Conservation (phyloP, 2,888 invertebrate species). For the Pheosia tremula region DNA sequence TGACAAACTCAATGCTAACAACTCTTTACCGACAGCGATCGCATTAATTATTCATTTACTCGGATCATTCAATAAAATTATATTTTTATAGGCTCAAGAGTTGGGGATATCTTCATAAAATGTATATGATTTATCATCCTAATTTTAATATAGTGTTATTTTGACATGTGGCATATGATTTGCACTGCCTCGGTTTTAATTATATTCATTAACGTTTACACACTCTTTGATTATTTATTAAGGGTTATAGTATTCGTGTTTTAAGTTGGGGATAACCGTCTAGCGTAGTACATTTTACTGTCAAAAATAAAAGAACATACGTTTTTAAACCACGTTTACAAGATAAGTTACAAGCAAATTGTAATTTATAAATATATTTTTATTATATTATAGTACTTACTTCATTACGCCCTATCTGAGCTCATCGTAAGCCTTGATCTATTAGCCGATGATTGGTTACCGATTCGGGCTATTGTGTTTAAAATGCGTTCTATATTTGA, state of each 20-base stretch:
- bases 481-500: slow-evolving; percentile 48
- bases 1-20: slow-evolving; percentile 26
- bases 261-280: too few relatives aligned
- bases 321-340: too few relatives aligned
- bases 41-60: slow-evolving; percentile 32
- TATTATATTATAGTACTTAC: too few relatives aligned
- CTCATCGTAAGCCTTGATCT: slow-evolving; percentile 39
- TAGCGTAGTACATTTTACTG: too few relatives aligned
- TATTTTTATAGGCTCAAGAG: slow-evolving; percentile 19
- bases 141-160: not conserved
- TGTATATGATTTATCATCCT: slow-evolving; percentile 10
- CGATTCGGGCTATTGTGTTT: slow-evolving; percentile 43
- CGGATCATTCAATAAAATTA: slow-evolving; percentile 21
- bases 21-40: slow-evolving; percentile 21
- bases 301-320: too few relatives aligned
- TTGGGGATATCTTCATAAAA: slow-evolving; percentile 7
- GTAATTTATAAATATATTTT: too few relatives aligned
- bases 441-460: slow-evolving; percentile 14
- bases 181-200: too few relatives aligned
- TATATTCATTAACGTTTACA: too few relatives aligned
- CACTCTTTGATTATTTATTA: too few relatives aligned
- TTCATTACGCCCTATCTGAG: not conserved
- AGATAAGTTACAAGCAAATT: too few relatives aligned
- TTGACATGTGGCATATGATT: not conserved
- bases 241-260: too few relatives aligned